Evolutionary conservation across 2,113 vertebrate species (phyloP).

Genomic region (Microtus pennsylvanicus): DNA sequence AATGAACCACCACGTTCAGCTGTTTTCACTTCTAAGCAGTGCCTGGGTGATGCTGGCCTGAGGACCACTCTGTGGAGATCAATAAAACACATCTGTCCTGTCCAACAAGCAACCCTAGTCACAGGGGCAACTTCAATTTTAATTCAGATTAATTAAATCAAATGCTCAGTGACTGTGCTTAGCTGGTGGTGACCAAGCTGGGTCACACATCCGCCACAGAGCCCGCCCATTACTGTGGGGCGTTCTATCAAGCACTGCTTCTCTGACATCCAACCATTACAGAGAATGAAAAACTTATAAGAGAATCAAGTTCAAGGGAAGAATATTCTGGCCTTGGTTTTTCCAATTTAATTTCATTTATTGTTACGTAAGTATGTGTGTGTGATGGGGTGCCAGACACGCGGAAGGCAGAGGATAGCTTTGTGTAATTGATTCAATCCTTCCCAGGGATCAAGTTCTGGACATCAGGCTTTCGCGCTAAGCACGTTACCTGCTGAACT

Average conservation of each 20-base stretch:
- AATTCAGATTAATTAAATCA: constrained; percentile 40
- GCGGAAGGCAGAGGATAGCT: neutral
- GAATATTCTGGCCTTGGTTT: neutral
- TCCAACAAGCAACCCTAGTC: neutral
- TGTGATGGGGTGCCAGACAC: neutral
- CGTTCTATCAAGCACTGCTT: neutral
- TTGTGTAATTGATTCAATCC: neutral
- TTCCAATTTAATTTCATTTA: neutral
- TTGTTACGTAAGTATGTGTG: neutral
- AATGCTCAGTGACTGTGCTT: neutral
- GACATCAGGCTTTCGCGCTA: neutral
- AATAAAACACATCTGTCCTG: neutral
- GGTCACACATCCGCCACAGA: neutral
- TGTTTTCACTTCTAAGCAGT: neutral
- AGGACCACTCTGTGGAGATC: neutral
- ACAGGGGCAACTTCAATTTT: constrained; percentile 33
- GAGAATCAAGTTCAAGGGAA: neutral
- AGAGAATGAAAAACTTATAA: neutral
- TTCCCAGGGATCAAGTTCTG: neutral
- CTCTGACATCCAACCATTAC: neutral
- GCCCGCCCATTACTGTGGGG: neutral
- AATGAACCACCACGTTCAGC: neutral
- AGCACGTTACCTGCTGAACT: neutral
- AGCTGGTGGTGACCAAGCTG: neutral
- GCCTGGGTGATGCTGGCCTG: neutral